phyloP scores from a whole-genome alignment of 2,113 vertebrate species.

The Larimichthys crocea region DNA sequence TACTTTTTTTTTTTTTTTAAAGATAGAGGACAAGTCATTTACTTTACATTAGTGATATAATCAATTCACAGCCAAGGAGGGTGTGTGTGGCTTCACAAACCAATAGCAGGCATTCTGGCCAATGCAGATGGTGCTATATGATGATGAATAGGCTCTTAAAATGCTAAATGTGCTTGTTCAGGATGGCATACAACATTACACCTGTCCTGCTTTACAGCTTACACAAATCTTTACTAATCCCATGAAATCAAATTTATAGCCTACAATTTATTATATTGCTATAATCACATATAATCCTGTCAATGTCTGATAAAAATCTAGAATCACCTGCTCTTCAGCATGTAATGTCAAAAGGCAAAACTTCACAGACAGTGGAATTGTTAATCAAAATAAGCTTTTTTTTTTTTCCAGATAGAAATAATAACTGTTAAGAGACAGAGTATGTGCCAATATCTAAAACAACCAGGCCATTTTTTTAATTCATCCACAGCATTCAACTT shows the following conservation, averaged over 20 bases:
- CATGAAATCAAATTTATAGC: neutral
- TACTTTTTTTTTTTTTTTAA: too few species aligned
- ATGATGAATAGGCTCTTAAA: slow-evolving; percentile 43
- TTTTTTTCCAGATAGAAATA: neutral
- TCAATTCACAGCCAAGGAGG: neutral
- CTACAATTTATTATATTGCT: neutral
- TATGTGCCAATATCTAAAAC: slow-evolving; percentile 11
- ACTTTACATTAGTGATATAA: neutral
- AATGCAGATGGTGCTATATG: slow-evolving; percentile 56
- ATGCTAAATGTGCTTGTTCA: slow-evolving; percentile 41
- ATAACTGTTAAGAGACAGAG: neutral
- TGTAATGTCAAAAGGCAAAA: slow-evolving; percentile 2
- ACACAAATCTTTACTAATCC: neutral
- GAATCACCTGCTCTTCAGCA: neutral
- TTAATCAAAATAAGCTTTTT: neutral
- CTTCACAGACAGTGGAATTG: neutral
- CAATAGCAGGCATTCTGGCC: slow-evolving; percentile 21
- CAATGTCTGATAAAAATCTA: neutral
- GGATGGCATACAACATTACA: slow-evolving; percentile 23
- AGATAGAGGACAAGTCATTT: neutral
- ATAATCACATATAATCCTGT: neutral
- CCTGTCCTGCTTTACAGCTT: slow-evolving; percentile 6
- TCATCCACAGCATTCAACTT: slow-evolving; percentile 13
- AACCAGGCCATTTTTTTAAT: neutral
- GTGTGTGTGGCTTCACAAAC: slow-evolving; percentile 7